phyloP scores from a whole-genome alignment of 1,140 invertebrate species.

The Hyles vespertilio region DNA sequence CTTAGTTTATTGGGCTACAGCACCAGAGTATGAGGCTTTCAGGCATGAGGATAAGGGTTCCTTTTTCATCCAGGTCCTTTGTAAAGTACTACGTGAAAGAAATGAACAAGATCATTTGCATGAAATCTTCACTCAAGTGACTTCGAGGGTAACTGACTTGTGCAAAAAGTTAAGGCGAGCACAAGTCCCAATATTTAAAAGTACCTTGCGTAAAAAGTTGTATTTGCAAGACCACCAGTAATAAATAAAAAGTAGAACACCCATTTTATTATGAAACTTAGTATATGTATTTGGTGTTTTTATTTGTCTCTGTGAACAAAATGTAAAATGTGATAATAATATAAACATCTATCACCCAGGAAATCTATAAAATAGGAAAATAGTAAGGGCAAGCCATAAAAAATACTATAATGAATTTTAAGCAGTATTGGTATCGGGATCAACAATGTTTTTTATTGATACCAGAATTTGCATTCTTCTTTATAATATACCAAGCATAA shows the following conservation, averaged over 20 bases:
- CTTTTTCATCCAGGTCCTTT: conserved; percentile 60
- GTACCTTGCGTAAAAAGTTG: conserved; percentile 55
- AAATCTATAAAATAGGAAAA: no score
- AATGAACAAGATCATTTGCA: conserved; percentile 40
- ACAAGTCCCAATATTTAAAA: conserved; percentile 57
- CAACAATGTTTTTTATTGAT: no score
- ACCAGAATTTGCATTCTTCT: no score
- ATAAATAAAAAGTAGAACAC: conserved; percentile 2
- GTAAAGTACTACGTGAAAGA: conserved; percentile 33
- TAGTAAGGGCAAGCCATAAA: no score
- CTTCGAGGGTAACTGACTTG: conserved; percentile 34
- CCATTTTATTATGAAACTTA: background rate
- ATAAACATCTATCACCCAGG: no score
- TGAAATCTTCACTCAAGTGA: conserved; percentile 62
- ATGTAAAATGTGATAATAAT: no score
- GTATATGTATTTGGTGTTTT: background rate
- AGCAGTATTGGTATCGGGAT: no score
- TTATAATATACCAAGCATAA: no score
- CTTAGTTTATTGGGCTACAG: conserved; percentile 62
- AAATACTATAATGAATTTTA: no score
- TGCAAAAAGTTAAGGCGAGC: conserved; percentile 34
- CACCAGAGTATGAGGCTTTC: conserved; percentile 57
- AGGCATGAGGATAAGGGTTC: conserved; percentile 49
- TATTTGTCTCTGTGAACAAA: no score
- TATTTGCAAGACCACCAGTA: conserved; percentile 30